Evolutionary conservation across 2,888 invertebrate species (phyloP).

Genomic region (Agrochola lota): DNA sequence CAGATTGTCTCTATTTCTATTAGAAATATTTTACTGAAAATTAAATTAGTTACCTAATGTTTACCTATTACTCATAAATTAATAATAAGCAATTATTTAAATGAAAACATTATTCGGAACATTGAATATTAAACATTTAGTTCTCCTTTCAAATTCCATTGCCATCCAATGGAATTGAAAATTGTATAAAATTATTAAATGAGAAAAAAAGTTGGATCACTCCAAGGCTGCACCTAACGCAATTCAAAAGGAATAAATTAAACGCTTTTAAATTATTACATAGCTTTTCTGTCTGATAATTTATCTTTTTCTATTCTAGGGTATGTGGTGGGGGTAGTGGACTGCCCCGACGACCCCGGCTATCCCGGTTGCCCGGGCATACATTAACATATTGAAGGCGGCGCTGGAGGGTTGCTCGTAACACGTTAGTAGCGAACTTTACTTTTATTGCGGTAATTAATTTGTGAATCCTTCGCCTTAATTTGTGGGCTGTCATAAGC

Average conservation of each 20-base stretch:
- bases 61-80: slow-evolving; percentile 29
- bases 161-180: slow-evolving; percentile 53
- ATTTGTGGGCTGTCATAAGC: slow-evolving; percentile 60
- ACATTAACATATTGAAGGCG: slow-evolving; percentile 70
- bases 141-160: slow-evolving; percentile 33
- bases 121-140: slow-evolving; percentile 52
- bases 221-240: slow-evolving; percentile 57
- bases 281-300: slow-evolving; percentile 69
- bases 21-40: slow-evolving; percentile 19
- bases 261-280: slow-evolving; percentile 73
- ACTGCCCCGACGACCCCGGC: slow-evolving; percentile 15
- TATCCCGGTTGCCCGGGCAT: slow-evolving; percentile 43
- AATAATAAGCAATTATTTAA: slow-evolving; percentile 33
- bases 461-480: slow-evolving; percentile 72
- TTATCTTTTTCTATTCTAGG: slow-evolving; percentile 69
- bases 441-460: slow-evolving; percentile 79
- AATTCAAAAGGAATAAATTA: slow-evolving; percentile 73
- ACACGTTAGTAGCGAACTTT: slow-evolving; percentile 75
- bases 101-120: slow-evolving; percentile 43
- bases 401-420: slow-evolving; percentile 72
- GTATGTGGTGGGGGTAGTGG: slow-evolving; percentile 43
- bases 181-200: slow-evolving; percentile 61
- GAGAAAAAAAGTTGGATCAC: slow-evolving; percentile 42
- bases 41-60: slow-evolving; percentile 27
- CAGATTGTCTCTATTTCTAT: slow-evolving; percentile 15